Evolutionary conservation across 1,140 invertebrate genomes (phyloP), one percentile per base, ranked within the genome.

Genomic region (Drosophila gunungcola): DNA sequence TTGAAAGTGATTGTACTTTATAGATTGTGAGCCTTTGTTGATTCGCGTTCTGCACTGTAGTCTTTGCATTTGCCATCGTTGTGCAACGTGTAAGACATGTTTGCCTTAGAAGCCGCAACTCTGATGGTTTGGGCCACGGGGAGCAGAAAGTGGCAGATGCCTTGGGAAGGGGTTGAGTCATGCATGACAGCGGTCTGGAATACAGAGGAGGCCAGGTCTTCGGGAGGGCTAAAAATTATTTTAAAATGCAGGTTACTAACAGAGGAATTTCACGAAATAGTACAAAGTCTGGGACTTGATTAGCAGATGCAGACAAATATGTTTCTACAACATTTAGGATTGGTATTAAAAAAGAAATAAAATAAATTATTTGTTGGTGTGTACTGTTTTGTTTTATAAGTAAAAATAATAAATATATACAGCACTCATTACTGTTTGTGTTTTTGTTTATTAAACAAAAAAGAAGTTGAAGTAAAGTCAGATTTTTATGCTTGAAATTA

Each of bases 1-100:
- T 27, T 81, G 49, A 86, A 86, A 85, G 81, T 80, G 80, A 84
- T 84, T 85, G 81, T 81, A 69, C 62, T 73, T 70, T 78, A 64
- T 65, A 86, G 82, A 86, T 85, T 84, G 80, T 72, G 63, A 56
- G 57, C 52, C 78, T 77, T 77, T 58, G 57, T 61, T 54, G 63
- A 77, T 51, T 56, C n/a, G 49, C 43, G 53, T 58, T 58, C 55
- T 56, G 51, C 43, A 27, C 42, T 52, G 56, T 43, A 53, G 25
- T 36, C 43, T 25, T 11, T 27, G 39, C 43, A 54, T 51, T 53
- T 41, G 34, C 38, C 57, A 36, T n/a, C 52, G 70, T 49, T 58
- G 48, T 46, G 65, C 65, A 78, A 73, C 54, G 43, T 80, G 68
- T 72, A 57, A 70, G 68, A 49, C 65, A 72, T 70, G 77, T 80